Evolutionary conservation across 2,113 vertebrate genomes (phyloP).

Genomic region (Aldabrachelys gigantea): DNA sequence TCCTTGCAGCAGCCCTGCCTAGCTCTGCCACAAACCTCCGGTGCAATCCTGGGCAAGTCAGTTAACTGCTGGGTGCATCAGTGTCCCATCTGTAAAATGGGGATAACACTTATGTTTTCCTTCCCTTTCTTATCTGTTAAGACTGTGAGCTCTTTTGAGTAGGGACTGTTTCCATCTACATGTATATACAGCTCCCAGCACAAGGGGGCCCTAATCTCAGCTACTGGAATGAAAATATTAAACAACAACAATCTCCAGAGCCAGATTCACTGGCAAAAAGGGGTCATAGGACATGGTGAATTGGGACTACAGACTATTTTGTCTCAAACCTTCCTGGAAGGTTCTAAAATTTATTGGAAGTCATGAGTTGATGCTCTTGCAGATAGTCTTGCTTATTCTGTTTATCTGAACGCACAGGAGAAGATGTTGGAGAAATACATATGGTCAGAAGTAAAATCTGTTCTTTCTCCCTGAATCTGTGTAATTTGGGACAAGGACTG

Average conservation of each 20-base stretch:
- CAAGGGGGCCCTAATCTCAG: not conserved
- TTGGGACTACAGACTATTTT: not conserved
- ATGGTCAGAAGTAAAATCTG: not conserved
- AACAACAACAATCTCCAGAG: too few relatives aligned
- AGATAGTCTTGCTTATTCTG: not conserved
- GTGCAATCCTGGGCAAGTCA: not conserved
- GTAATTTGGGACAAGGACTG: not conserved
- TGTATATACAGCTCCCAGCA: not conserved
- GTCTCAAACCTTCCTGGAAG: not conserved
- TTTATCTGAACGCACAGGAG: not conserved
- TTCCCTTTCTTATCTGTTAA: not conserved
- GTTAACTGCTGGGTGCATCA: not conserved
- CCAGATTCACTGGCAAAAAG: too few relatives aligned
- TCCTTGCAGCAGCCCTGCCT: too few relatives aligned
- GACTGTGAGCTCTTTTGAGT: not conserved
- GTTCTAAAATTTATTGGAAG: not conserved
- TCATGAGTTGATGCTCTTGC: not conserved
- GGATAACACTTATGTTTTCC: not conserved
- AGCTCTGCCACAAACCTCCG: not conserved
- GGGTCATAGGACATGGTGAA: too few relatives aligned
- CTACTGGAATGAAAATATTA: too few relatives aligned
- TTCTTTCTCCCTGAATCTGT: not conserved
- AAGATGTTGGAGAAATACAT: not conserved
- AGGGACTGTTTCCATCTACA: not conserved
- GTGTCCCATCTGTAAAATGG: not conserved